phyloP scores from a whole-genome alignment of 2,888 invertebrate genomes.

The Parochlus steinenii region DNA sequence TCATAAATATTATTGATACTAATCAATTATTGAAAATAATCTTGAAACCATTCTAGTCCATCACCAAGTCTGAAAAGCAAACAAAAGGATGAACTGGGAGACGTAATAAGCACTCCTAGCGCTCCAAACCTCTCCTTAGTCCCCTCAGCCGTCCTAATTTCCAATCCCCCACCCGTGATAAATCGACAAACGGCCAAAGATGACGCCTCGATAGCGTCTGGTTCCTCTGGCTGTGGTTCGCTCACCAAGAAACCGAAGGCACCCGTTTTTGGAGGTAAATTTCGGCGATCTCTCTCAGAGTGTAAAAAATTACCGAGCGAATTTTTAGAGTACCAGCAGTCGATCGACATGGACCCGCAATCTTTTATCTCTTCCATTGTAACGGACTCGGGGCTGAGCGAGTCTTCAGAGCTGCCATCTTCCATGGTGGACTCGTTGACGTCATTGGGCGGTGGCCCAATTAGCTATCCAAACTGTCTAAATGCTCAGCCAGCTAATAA shows the following conservation, averaged over 20 bases:
- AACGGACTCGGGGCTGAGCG: slow-evolving; percentile 29
- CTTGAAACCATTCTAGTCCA: slow-evolving; percentile 35
- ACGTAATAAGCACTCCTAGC: too few relatives aligned
- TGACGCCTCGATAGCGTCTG: slow-evolving; percentile 47
- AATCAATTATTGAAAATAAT: too few relatives aligned
- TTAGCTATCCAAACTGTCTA: slow-evolving; percentile 8
- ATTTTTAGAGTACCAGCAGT: slow-evolving; percentile 4
- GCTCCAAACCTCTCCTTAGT: too few relatives aligned
- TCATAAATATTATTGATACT: not conserved
- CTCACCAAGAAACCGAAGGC: slow-evolving; percentile 59
- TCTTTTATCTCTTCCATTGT: slow-evolving; percentile 26
- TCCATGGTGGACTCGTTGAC: slow-evolving; percentile 14
- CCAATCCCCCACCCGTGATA: slow-evolving; percentile 14
- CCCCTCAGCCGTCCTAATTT: slow-evolving; percentile 7
- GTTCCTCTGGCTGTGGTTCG: slow-evolving; percentile 74
- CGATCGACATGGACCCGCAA: slow-evolving; percentile 21
- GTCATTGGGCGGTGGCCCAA: too few relatives aligned
- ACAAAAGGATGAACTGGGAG: slow-evolving; percentile 30
- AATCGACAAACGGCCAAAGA: slow-evolving; percentile 31
- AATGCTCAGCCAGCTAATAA: slow-evolving; percentile 8
- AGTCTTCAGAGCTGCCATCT: slow-evolving; percentile 25
- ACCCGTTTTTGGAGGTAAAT: slow-evolving; percentile 26
- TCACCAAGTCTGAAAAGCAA: slow-evolving; percentile 43
- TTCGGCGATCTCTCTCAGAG: slow-evolving; percentile 16
- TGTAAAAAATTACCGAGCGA: not conserved